Base-by-base conservation (phyloP, 2,888 invertebrate genomes). In the Drosophila histrio region DNA sequence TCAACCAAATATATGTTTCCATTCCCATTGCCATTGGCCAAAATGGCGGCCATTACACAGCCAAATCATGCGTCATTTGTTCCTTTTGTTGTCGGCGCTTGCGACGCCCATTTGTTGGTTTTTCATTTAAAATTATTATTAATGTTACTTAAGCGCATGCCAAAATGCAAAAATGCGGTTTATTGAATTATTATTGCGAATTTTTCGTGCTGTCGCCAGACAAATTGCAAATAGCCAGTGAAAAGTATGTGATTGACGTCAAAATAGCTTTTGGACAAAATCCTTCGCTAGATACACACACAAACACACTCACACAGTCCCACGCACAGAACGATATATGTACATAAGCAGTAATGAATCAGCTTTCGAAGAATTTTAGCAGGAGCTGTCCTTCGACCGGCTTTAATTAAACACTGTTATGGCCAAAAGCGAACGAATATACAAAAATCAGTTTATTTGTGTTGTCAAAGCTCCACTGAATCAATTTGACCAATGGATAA, bases 161-260 rank as follows among this genome's bases (percentile, higher is more conserved):
- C 47, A 24, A 54, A 24, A 62, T 67, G 61, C 57, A 61, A 46
- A 68, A 68, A 64, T 77, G 66, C 47, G 77, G 54, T 53, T 74
- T 66, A 72, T 74, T 77, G 58, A 66, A 74, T 72, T 66, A 66
- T 66, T 72, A 72, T 56, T 32, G 24, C 43, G 8, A 52, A 32
- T 41, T 52, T 59, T 26, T 28, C 38, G 26, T 22, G 13, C 21
- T 43, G 41, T 26, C 24, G 47, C 21, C 13, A 43, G 59, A 22
- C 15, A 71, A 74, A 72, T 77, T 66, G 58, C 52, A 66, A 77
- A 52, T 72, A 66, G 21, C 73, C 73, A 62, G 44, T n/a, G 11
- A 3, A 56, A 71, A 64, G 64, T 47, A 62, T 67, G 62, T 66
- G 73, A 72, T 66, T 74, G 77, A 77, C 77, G 66, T 66, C 77